Conservation (phyloP, 2,888 invertebrate species). For the Orchesella flavescens region DNA sequence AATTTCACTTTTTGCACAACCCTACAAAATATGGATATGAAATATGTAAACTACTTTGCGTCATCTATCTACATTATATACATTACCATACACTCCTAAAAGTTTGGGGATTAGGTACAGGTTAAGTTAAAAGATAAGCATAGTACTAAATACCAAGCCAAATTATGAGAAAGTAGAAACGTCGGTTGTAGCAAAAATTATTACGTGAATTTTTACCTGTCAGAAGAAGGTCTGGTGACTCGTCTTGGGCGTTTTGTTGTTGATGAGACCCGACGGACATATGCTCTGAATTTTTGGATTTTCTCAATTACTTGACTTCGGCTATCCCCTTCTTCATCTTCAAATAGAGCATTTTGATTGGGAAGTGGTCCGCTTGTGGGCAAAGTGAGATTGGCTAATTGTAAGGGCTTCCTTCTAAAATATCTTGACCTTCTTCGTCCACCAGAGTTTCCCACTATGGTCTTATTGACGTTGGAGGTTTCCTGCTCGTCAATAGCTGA, state of each 20-base stretch:
- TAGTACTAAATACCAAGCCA: not conserved
- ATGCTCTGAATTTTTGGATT: conserved; percentile 60
- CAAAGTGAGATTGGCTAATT: conserved; percentile 31
- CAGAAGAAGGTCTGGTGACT: conserved; percentile 59
- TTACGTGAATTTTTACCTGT: conserved; percentile 11
- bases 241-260: conserved; percentile 65
- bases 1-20: conserved; percentile 26
- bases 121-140: too few species aligned
- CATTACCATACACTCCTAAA: not conserved
- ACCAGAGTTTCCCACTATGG: not conserved
- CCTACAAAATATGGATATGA: conserved; percentile 34
- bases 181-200: not conserved
- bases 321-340: conserved; percentile 52
- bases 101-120: not conserved
- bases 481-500: not conserved
- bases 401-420: conserved; percentile 48
- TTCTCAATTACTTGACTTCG: conserved; percentile 62
- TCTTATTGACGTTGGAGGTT: not conserved
- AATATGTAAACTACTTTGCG: conserved; percentile 5
- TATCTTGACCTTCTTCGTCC: conserved; percentile 22
- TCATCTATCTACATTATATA: conserved; percentile 1
- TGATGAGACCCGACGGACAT: not conserved
- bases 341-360: conserved; percentile 35
- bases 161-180: not conserved
- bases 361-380: conserved; percentile 31